Conservation (phyloP, 2,888 invertebrate genomes). For the Agriopis leucophaearia region DNA sequence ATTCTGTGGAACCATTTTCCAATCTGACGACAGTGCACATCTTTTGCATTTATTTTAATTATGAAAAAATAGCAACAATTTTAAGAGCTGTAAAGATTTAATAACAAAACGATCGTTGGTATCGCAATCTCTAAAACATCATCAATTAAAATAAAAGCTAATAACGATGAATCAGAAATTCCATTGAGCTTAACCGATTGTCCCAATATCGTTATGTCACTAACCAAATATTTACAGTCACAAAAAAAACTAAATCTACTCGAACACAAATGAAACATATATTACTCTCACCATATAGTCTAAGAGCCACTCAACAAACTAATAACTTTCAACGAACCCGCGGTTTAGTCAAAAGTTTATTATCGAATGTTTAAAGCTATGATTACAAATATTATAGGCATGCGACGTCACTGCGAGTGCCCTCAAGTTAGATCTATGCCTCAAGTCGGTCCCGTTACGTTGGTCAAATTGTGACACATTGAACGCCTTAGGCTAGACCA, state of each 20-base stretch:
- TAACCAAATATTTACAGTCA: constrained; percentile 4
- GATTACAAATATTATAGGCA: constrained; percentile 30
- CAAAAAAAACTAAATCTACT: constrained; percentile 5
- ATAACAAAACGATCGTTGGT: neutral
- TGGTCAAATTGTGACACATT: constrained; percentile 35
- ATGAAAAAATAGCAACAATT: neutral
- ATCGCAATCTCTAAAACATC: neutral
- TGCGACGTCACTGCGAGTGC: constrained; percentile 31
- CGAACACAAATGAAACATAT: constrained; percentile 1
- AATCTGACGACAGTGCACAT: neutral
- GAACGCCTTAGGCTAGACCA: constrained; percentile 19
- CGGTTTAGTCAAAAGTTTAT: constrained; percentile 31
- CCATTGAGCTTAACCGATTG: neutral
- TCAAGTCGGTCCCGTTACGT: constrained; percentile 25
- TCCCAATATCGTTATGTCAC: neutral
- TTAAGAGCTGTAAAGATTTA: neutral
- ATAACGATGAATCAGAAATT: neutral
- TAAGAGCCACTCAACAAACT: constrained; percentile 23
- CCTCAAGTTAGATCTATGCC: too few species aligned
- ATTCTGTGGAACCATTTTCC: neutral
- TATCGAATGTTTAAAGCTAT: constrained; percentile 26
- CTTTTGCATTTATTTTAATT: neutral
- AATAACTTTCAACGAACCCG: constrained; percentile 31
- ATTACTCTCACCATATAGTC: constrained; percentile 7
- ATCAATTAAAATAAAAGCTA: neutral